These are phyloP conservation scores for Amphiura filiformis DNA, from an alignment of 35 echinoderm and acorn worm genomes.

Conservation along the genomic window DNA sequence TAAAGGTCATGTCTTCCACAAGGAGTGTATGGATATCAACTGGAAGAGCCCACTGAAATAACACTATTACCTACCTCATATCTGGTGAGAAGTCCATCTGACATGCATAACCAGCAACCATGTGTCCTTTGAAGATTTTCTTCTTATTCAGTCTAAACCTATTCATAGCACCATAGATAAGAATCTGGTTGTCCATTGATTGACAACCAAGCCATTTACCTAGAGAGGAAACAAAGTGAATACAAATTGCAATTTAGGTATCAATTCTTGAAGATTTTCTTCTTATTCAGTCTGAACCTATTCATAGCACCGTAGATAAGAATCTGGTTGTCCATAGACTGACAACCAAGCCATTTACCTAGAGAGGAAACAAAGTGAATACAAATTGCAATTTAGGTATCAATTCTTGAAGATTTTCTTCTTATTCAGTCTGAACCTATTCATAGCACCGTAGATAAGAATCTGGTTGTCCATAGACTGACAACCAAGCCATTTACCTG, in stretches of 20 bases:
- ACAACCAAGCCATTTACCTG: slow-evolving; percentile 98
- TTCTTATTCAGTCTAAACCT: slow-evolving; percentile 90
- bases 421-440: slow-evolving; percentile 92
- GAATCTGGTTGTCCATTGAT: slow-evolving; percentile 98
- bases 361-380: too few relatives aligned
- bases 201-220: slow-evolving; percentile 99
- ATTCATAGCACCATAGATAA: slow-evolving; percentile 91
- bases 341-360: too few relatives aligned
- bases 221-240: slow-evolving; percentile 6
- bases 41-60: too few relatives aligned
- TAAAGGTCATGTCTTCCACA: too few relatives aligned
- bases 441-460: slow-evolving; percentile 83
- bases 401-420: too few relatives aligned
- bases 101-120: slow-evolving; percentile 98
- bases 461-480: too few relatives aligned
- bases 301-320: too few relatives aligned
- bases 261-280: too few relatives aligned
- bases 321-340: too few relatives aligned
- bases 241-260: too few relatives aligned
- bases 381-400: too few relatives aligned
- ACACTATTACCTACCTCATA: slow-evolving; percentile 77
- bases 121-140: slow-evolving; percentile 99
- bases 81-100: slow-evolving; percentile 99
- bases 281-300: slow-evolving; percentile 82
- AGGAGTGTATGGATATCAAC: too few relatives aligned